Conservation (phyloP, 2,888 invertebrate species). For the Meta bourneti region DNA sequence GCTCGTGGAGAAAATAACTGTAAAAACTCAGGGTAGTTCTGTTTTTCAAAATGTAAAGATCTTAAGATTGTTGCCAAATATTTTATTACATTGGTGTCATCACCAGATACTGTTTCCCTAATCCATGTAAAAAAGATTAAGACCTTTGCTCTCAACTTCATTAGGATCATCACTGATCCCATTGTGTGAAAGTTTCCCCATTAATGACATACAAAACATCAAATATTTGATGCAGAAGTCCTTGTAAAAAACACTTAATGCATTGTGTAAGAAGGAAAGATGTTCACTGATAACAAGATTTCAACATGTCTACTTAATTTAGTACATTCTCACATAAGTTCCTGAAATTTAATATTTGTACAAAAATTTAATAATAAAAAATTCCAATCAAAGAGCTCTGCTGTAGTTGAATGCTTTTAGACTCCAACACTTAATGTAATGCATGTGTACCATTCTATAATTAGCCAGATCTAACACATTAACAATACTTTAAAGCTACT, state of each 20-base stretch:
- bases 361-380: too few relatives aligned
- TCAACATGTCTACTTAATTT: neutral
- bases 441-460: too few relatives aligned
- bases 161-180: conserved; percentile 87
- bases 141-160: conserved; percentile 90
- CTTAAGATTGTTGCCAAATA: too few relatives aligned
- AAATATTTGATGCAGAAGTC: conserved; percentile 88
- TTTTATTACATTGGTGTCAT: neutral
- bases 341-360: neutral
- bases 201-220: conserved; percentile 89
- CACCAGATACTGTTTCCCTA: conserved; percentile 61
- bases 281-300: neutral
- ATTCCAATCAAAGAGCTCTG: too few relatives aligned
- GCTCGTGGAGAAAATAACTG: too few relatives aligned
- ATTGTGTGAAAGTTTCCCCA: conserved; percentile 89
- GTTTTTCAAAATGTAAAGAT: too few relatives aligned
- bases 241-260: conserved; percentile 83
- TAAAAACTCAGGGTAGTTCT: too few relatives aligned
- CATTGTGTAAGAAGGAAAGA: neutral
- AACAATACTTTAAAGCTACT: too few relatives aligned
- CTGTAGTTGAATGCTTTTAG: too few relatives aligned
- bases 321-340: neutral
- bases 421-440: too few relatives aligned
- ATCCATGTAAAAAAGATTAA: conserved; percentile 80
- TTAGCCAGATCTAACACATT: too few relatives aligned